Conservation (phyloP, 2,113 vertebrate genomes). For the Strigops habroptila region DNA sequence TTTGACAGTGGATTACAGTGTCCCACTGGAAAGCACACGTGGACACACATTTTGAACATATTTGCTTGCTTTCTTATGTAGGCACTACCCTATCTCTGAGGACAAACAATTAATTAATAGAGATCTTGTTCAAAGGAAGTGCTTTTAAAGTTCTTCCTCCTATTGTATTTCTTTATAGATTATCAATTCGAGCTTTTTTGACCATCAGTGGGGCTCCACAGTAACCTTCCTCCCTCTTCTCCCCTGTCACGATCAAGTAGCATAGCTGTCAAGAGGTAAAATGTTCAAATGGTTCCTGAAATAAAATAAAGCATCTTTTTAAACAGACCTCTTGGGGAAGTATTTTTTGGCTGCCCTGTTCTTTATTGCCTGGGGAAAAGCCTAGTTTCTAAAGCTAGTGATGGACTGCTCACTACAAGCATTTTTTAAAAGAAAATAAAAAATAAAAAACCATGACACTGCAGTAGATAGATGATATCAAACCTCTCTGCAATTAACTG, state of each 20-base stretch:
- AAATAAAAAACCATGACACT: not conserved
- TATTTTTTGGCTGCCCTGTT: not conserved
- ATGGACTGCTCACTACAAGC: not conserved
- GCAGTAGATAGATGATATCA: not conserved
- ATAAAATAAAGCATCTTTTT: not conserved
- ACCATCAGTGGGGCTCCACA: constrained; percentile 53
- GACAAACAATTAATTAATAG: constrained; percentile 77
- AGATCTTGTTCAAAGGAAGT: constrained; percentile 59
- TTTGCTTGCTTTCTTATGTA: not conserved
- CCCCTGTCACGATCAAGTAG: constrained; percentile 14
- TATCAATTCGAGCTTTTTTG: constrained; percentile 69
- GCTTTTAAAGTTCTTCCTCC: constrained; percentile 46
- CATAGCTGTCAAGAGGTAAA: constrained; percentile 7
- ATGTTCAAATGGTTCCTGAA: constrained; percentile 10
- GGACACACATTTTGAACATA: not conserved
- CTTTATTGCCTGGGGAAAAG: not conserved
- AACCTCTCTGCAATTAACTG: not conserved
- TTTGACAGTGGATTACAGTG: not conserved
- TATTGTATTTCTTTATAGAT: constrained; percentile 71
- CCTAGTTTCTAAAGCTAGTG: not conserved
- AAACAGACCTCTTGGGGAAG: not conserved
- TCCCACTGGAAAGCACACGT: not conserved
- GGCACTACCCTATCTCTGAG: constrained; percentile 49
- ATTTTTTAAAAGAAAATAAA: not conserved
- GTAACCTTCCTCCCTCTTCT: constrained; percentile 46